Evolutionary conservation across 2,888 invertebrate species (phyloP).

Genomic region (Thyatira batis): DNA sequence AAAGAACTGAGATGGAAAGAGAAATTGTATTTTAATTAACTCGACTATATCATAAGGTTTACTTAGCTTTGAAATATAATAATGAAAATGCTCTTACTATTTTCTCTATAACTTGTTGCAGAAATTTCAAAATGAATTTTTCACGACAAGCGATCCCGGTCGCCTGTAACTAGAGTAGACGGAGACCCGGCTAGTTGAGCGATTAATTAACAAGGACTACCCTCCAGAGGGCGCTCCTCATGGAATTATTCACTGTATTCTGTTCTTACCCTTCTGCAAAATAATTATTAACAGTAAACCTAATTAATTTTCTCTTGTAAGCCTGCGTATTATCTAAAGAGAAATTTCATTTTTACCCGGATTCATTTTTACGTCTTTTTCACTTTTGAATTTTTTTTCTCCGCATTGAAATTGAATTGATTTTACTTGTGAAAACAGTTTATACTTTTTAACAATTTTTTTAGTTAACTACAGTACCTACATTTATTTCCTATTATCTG

Average conservation of each 20-base stretch:
- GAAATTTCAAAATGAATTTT: slow-evolving; percentile 39
- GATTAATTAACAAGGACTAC: slow-evolving; percentile 62
- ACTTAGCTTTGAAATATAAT: too few species aligned
- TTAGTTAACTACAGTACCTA: too few species aligned
- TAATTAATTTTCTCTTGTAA: slow-evolving; percentile 55
- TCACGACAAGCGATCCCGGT: slow-evolving; percentile 38
- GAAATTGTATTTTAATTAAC: too few species aligned
- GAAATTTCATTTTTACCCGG: slow-evolving; percentile 36
- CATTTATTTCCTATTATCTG: background rate
- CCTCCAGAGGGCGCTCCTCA: slow-evolving; percentile 48
- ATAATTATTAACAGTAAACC: slow-evolving; percentile 60
- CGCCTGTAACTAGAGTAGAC: slow-evolving; percentile 38
- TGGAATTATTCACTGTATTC: slow-evolving; percentile 54
- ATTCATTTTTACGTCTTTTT: slow-evolving; percentile 19
- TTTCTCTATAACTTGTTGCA: slow-evolving; percentile 20
- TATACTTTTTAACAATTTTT: background rate
- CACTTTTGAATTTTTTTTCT: background rate
- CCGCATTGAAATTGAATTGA: background rate
- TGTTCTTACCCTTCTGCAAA: slow-evolving; percentile 51
- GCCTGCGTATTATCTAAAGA: slow-evolving; percentile 42
- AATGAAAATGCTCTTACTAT: background rate
- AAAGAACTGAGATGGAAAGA: too few species aligned
- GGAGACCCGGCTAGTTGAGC: slow-evolving; percentile 48
- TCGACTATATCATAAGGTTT: too few species aligned
- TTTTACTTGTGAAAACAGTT: background rate